Percentiles rank a stretch among this genome's conserved stretches.
Conservation (phyloP, 2,888 invertebrate genomes). For the Caenorhabditis imperialis region DNA sequence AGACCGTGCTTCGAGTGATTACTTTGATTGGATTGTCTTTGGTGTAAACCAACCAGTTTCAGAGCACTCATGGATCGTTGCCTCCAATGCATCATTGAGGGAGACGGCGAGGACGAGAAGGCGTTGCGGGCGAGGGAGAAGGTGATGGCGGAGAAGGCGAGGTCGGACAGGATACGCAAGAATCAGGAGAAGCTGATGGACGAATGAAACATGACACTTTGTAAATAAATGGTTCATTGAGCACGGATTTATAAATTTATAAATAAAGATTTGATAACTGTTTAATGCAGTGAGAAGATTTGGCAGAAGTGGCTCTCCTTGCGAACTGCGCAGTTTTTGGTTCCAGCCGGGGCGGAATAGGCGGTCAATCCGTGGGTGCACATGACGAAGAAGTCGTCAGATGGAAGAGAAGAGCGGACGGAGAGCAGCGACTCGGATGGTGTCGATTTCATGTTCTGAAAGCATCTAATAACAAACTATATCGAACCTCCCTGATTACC, state of each 20-base stretch:
- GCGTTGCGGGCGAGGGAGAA: constrained; percentile 23
- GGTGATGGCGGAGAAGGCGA: constrained; percentile 16
- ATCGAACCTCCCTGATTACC: constrained; percentile 14
- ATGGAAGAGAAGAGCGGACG: constrained; percentile 22
- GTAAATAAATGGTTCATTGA: not conserved
- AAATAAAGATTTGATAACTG: constrained; percentile 3
- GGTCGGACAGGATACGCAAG: constrained; percentile 21
- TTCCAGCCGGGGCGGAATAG: constrained; percentile 37
- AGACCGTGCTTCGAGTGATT: constrained; percentile 58
- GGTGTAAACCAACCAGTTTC: constrained; percentile 3
- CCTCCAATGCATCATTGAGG: constrained; percentile 28
- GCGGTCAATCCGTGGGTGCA: constrained; percentile 40
- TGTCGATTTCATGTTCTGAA: constrained; percentile 43
- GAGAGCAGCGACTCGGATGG: constrained; percentile 28
- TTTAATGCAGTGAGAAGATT: constrained; percentile 26
- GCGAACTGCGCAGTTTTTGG: constrained; percentile 34
- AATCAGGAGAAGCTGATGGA: constrained; percentile 12
- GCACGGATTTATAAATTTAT: constrained; percentile 5
- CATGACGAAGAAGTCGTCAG: constrained; percentile 35
- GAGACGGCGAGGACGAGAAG: constrained; percentile 44
- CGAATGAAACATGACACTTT: not conserved
- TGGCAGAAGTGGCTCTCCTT: constrained; percentile 49
- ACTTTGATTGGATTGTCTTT: not conserved
- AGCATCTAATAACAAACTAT: too few species aligned
- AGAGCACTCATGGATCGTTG: constrained; percentile 36